Evolutionary conservation across 2,113 vertebrate species (phyloP).

Genomic region (Calonectris borealis): DNA sequence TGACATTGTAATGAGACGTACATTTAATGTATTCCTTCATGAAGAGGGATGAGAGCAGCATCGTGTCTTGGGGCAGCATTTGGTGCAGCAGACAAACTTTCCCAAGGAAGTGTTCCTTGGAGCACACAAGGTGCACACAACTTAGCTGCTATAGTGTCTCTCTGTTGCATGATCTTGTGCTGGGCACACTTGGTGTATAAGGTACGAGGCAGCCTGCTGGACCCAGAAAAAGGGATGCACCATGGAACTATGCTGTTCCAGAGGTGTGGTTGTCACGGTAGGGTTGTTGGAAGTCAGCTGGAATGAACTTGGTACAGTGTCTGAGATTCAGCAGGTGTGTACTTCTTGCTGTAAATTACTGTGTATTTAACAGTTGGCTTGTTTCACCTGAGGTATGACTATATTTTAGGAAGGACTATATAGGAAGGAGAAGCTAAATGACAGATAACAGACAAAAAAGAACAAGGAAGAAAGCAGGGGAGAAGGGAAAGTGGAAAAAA

Average conservation of each 20-base stretch:
- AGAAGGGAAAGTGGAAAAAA: neutral
- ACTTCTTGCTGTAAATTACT: neutral
- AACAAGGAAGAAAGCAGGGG: neutral
- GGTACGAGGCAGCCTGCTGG: neutral
- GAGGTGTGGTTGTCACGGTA: neutral
- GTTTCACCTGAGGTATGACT: neutral
- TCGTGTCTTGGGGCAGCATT: neutral
- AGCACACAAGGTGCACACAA: fast-evolving
- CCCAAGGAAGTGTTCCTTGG: neutral
- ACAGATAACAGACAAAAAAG: neutral
- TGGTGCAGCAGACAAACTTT: neutral
- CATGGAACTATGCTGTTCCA: neutral
- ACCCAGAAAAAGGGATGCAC: neutral
- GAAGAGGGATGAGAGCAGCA: neutral
- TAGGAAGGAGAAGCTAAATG: neutral
- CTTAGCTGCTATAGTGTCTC: neutral
- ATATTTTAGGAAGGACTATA: neutral
- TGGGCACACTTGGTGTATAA: neutral
- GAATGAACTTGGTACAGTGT: neutral
- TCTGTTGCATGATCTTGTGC: neutral
- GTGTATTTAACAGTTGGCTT: neutral
- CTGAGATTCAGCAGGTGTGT: neutral
- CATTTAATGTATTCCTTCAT: neutral
- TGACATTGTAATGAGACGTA: neutral
- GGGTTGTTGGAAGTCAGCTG: neutral